Conservation (phyloP, 2,797 vertebrate genomes). For the Hypotaenidia okinawae region DNA sequence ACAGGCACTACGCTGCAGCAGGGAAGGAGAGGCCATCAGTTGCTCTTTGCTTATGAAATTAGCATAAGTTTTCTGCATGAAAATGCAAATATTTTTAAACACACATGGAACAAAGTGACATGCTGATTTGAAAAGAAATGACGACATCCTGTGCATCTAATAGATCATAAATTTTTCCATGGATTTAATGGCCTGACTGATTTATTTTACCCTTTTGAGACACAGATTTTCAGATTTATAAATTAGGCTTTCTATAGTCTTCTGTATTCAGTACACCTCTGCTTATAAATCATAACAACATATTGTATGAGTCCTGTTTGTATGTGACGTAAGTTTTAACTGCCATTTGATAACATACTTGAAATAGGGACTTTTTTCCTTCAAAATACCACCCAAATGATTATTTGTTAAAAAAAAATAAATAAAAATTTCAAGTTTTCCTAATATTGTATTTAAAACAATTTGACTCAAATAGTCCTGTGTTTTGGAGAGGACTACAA, state of each 20-base stretch:
- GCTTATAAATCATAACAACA: slow-evolving; percentile 12
- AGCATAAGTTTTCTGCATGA: neutral
- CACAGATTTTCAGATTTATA: slow-evolving; percentile 32
- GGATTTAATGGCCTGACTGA: neutral
- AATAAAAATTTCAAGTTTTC: neutral
- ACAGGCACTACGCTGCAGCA: no score
- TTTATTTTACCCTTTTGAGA: neutral
- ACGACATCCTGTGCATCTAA: neutral
- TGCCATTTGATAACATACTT: neutral
- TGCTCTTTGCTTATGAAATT: neutral
- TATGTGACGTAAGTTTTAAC: neutral
- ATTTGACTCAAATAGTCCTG: neutral
- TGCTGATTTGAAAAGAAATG: neutral
- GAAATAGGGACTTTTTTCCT: neutral
- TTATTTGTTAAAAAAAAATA: neutral
- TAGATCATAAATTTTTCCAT: neutral
- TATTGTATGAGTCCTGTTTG: neutral
- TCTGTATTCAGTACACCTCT: neutral
- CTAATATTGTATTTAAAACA: neutral
- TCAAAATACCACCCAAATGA: neutral
- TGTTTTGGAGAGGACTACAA: neutral
- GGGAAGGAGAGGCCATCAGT: neutral
- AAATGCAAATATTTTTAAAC: neutral
- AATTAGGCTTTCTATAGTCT: neutral
- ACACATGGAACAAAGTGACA: neutral